Evolutionary conservation across 2,797 vertebrate genomes (phyloP), one percentile per base, ranked within the genome.

Genomic region (Microchirus variegatus): DNA sequence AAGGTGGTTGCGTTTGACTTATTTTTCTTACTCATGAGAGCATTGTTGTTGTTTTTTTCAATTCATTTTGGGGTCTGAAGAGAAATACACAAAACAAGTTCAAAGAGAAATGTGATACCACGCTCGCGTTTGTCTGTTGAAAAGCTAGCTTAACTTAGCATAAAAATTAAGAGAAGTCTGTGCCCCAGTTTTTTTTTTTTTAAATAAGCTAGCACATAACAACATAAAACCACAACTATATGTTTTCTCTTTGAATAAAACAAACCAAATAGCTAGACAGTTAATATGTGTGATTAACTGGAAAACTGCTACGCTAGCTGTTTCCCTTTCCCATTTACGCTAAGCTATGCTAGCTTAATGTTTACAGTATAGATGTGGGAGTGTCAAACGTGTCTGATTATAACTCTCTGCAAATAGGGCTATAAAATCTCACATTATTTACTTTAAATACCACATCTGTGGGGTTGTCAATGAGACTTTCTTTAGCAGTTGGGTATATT

Each of bases 391-490:
- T n/a, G n/a, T n/a, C n/a, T n/a, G n/a, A n/a, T n/a, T 47, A 13
- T 17, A 15, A 35, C 31, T 51, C 19, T 38, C 52, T 22, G 40
- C 6, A 10, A 31, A 22, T 22, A 22, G 22, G 5, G 5, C n/a
- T 10, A 42, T 63, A 53, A 59, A 38, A 56, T 48, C 14, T 64
- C 5, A 5, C 46, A 50, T 48, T 18, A 26, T 15, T 55, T 3
- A 2, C 63, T 53, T 38, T 37, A 63, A 56, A 59, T 48, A 38
- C 31, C 43, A 81, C 45, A 16, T 67, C 54, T 35, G 43, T 9
- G 45, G 62, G 22, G 49, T 77, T 19, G 18, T 77, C 41, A 48
- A 54, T 43, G 41, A 59, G 61, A 59, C 59, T 66, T 51, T 50
- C 38, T 70, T 67, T 46, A 64, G 14, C 60, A 47, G 45, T 41